Base-by-base conservation (phyloP, 2,888 invertebrate species). In the Criorhina ranunculi region DNA sequence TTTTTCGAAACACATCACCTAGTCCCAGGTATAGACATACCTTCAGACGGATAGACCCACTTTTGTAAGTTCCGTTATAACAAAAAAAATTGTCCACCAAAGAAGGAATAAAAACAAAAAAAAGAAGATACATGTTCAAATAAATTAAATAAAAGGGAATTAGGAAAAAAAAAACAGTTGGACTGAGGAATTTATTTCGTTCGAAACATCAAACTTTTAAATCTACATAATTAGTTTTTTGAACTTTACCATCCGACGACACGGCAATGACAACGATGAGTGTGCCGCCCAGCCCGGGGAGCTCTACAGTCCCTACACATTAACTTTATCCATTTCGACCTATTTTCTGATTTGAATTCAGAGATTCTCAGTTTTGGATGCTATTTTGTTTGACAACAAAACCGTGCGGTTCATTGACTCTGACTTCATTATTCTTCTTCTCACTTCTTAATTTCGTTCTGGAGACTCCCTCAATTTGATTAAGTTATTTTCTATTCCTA, bases 151-250 rank as follows among this genome's bases (percentile, higher is more conserved):
- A 72, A 57, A 67, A 62, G 59, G 49, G 40, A 73, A 66, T 72
- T 42, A 59, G 51, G 49, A 57, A 66, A 66, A 59, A 69, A 67
- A 46, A 73, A 37, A 60, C 67, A 53, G 77, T 73, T 53, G 57
- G 46, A 17, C 24, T 24, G 55, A 49, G 35, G 35, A 55, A 51
- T 40, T 29, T 44, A 67, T 62, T 19, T 73, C 12, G 42, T 11
- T 5, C 9, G 15, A 19, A 44, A 51, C 40, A 42, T 51, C 64
- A 72, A 77, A 82, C 72, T 77, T 82, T 76, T 70, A 66, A 77
- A 82, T 82, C 77, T 82, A 60, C 82, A 82, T 82, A 82, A 82
- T 82, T 82, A 77, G 82, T 66, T 82, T 82, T 53, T 70, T 77
- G 76, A 82, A 82, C 82, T 82, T 77, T 72, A 60, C 53, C 82